Evolutionary conservation across 2,113 vertebrate species (phyloP).

Genomic region (Pseudorhombus dupliciocellatus): DNA sequence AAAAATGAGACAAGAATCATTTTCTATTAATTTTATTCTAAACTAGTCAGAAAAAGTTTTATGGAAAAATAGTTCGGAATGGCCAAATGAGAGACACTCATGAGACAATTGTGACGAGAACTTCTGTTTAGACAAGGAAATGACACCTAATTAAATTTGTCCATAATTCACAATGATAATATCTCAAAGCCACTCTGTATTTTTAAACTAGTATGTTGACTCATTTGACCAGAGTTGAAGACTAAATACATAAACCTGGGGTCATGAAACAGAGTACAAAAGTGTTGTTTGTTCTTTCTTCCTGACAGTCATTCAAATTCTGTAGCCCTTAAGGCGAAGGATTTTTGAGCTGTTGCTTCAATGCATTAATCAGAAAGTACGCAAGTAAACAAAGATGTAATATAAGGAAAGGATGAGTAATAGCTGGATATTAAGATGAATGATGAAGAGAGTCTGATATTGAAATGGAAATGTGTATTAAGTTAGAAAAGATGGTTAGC

Average conservation of each 20-base stretch:
- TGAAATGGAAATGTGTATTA: neutral
- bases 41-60: too few species aligned
- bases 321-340: neutral
- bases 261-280: neutral
- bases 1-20: too few species aligned
- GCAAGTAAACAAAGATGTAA: neutral
- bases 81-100: neutral
- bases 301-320: neutral
- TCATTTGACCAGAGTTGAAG: neutral
- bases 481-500: neutral
- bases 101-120: too few species aligned
- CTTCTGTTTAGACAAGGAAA: too few species aligned
- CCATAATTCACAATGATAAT: too few species aligned
- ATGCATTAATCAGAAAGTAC: neutral
- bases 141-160: too few species aligned
- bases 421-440: neutral
- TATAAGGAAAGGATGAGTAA: neutral
- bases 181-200: neutral
- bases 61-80: too few species aligned
- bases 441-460: too few species aligned
- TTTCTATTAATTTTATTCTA: too few species aligned
- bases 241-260: neutral
- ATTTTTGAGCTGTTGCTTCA: neutral
- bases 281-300: neutral
- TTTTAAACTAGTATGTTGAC: neutral